phyloP scores from a whole-genome alignment of 1,140 invertebrate species.

The Linepithema humile region DNA sequence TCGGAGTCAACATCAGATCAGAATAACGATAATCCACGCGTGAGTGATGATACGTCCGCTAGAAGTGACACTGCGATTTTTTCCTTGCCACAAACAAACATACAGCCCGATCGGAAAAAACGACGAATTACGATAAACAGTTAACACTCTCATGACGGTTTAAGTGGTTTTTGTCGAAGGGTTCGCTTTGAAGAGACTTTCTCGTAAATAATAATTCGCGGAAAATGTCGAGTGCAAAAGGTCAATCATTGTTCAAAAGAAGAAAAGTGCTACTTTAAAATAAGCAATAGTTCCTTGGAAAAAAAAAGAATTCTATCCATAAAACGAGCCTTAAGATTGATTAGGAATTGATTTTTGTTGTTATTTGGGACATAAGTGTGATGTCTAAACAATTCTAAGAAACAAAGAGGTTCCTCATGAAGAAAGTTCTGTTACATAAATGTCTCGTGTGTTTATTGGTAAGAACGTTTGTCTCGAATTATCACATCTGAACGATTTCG shows the following conservation, averaged over 20 bases:
- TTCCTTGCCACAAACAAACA: background rate
- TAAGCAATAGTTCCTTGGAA: constrained; percentile 36
- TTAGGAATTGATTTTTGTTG: constrained; percentile 35
- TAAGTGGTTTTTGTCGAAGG: background rate
- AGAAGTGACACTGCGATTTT: background rate
- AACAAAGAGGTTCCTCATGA: background rate
- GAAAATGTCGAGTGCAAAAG: background rate
- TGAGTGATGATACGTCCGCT: too few relatives aligned
- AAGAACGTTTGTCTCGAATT: background rate
- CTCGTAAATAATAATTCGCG: background rate
- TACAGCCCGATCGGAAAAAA: background rate
- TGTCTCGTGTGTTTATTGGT: background rate
- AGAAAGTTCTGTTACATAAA: constrained; percentile 6
- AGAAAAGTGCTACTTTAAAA: constrained; percentile 9
- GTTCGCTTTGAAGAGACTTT: background rate
- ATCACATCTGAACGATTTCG: background rate
- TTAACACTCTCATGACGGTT: background rate
- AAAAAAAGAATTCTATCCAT: constrained; percentile 6
- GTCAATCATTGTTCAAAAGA: background rate
- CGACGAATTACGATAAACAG: background rate
- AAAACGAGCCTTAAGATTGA: constrained; percentile 34
- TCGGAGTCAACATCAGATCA: background rate
- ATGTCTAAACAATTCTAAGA: background rate
- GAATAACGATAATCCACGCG: background rate
- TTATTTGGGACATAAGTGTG: background rate